Conservation (phyloP, 2,888 invertebrate species). For the Bombylius major region DNA sequence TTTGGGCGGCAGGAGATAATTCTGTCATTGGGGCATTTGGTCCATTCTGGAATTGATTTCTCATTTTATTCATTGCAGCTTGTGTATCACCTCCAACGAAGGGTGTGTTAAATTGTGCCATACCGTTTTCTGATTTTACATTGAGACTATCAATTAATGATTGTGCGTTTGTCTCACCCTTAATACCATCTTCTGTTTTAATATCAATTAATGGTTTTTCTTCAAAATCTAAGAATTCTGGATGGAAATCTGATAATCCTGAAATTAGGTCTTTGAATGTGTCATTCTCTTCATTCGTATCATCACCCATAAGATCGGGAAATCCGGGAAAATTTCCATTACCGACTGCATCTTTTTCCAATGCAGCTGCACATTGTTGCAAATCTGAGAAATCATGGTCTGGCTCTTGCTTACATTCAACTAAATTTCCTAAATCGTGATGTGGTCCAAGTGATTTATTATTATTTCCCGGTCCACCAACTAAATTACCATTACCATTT, state of each 20-base stretch:
- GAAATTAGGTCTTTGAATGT: conserved; percentile 78
- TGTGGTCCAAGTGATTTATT: conserved; percentile 37
- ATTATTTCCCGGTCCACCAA: conserved; percentile 38
- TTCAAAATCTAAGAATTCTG: conserved; percentile 77
- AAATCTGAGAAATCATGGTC: conserved; percentile 79
- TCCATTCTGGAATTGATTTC: conserved; percentile 26
- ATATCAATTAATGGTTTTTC: conserved; percentile 36
- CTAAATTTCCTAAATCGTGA: conserved; percentile 48
- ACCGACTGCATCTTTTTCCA: conserved; percentile 69
- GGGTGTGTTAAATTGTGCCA: conserved; percentile 28
- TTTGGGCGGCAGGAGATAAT: conserved; percentile 86
- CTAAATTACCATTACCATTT: conserved; percentile 21
- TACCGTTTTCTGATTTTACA: conserved; percentile 31
- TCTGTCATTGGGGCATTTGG: conserved; percentile 48
- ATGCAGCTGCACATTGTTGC: conserved; percentile 69
- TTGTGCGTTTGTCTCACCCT: conserved; percentile 34
- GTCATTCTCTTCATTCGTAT: conserved; percentile 66
- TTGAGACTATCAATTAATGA: conserved; percentile 35
- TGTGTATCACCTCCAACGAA: conserved; percentile 15
- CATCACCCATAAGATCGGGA: conserved; percentile 71
- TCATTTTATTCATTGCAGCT: conserved; percentile 22
- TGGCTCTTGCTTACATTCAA: conserved; percentile 75
- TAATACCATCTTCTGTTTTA: conserved; percentile 36
- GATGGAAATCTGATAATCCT: conserved; percentile 69
- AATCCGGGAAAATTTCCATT: conserved; percentile 65